Conservation (phyloP, 1,140 invertebrate species). For the Drosophila erecta region DNA sequence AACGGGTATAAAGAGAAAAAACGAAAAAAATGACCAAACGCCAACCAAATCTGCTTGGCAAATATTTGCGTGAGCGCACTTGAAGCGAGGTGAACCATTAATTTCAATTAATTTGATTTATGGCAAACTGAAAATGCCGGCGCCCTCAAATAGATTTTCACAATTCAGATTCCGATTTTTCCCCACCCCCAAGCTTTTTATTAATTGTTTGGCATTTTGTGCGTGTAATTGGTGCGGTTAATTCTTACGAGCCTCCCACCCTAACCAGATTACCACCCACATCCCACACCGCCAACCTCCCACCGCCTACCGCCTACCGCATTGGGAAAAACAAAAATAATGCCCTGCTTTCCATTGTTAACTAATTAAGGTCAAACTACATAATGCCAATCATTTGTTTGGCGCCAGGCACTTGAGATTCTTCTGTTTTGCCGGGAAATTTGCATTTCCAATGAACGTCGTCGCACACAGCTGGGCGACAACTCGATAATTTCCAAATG, state of each 20-base stretch:
- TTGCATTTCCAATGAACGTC: slow-evolving; percentile 34
- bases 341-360: slow-evolving; percentile 37
- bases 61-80: slow-evolving; percentile 58
- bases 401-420: slow-evolving; percentile 35
- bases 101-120: slow-evolving; percentile 82
- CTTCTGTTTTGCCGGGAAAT: slow-evolving; percentile 19
- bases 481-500: slow-evolving; percentile 70
- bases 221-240: slow-evolving; percentile 63
- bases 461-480: slow-evolving; percentile 40
- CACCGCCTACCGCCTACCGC: background rate
- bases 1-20: background rate
- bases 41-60: slow-evolving; percentile 31
- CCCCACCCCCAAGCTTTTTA: slow-evolving; percentile 2
- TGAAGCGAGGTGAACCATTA: slow-evolving; percentile 67
- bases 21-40: background rate
- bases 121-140: slow-evolving; percentile 54
- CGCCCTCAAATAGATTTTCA: slow-evolving; percentile 52
- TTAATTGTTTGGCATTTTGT: slow-evolving; percentile 67
- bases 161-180: slow-evolving; percentile 16
- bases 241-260: slow-evolving; percentile 12
- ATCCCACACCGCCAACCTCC: background rate
- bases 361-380: slow-evolving; percentile 65
- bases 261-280: background rate
- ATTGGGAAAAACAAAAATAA: slow-evolving; percentile 10
- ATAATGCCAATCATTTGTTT: slow-evolving; percentile 46